These are phyloP conservation scores for Panopea generosa DNA, from an alignment of 2,888 invertebrate species.

Conservation along the genomic window DNA sequence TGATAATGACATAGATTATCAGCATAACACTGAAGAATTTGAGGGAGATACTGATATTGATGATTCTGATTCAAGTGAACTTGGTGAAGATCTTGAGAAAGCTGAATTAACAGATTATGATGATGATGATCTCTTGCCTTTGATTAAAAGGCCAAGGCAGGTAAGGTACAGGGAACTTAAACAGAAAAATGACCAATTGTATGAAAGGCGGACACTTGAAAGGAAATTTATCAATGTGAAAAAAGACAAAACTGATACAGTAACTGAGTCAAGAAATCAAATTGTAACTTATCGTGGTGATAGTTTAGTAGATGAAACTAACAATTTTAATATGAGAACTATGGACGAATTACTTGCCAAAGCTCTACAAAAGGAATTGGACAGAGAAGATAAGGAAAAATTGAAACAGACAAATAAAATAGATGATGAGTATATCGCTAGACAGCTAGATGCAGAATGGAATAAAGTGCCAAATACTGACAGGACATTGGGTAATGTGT, in stretches of 20 bases:
- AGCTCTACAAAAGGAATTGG: conserved; percentile 31
- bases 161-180: conserved; percentile 30
- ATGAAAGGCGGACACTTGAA: conserved; percentile 9
- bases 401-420: neutral
- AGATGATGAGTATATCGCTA: conserved; percentile 49
- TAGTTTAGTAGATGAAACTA: too few relatives aligned
- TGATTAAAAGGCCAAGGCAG: conserved; percentile 31
- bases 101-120: conserved; percentile 13
- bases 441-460: conserved; percentile 14
- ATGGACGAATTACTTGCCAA: conserved; percentile 33
- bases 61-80: too few relatives aligned
- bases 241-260: too few relatives aligned
- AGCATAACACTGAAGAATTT: conserved; percentile 34
- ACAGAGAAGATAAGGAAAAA: conserved; percentile 17
- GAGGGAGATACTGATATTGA: conserved; percentile 12
- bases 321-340: too few relatives aligned
- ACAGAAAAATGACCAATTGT: conserved; percentile 7
- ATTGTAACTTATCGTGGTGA: too few relatives aligned
- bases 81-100: neutral
- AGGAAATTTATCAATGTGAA: too few relatives aligned
- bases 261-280: too few relatives aligned
- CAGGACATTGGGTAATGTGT: neutral
- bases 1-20: conserved; percentile 39
- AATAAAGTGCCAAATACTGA: too few relatives aligned
- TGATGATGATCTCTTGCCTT: conserved; percentile 25